Percentiles rank a stretch among this genome's conserved stretches.
phyloP scores from a whole-genome alignment of 2,797 vertebrate species.

The Jordanella pulchra region DNA sequence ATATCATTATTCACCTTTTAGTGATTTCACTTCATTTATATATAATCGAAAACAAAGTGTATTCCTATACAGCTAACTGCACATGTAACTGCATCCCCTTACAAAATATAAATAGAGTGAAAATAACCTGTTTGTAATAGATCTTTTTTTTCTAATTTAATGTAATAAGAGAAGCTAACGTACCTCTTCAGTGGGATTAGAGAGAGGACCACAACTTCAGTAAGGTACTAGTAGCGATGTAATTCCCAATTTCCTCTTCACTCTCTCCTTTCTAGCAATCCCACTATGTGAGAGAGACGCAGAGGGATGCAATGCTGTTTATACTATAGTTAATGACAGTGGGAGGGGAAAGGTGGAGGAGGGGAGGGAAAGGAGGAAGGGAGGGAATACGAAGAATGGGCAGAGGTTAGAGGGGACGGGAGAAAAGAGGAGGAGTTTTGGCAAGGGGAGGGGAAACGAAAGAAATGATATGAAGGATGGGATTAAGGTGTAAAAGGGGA shows the following conservation, averaged over 20 bases:
- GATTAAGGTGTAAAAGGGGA: slow-evolving; percentile 50
- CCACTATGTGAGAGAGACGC: slow-evolving; percentile 67
- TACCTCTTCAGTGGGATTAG: slow-evolving; percentile 67
- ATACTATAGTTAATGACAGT: slow-evolving; percentile 69
- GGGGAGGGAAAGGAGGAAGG: slow-evolving; percentile 48
- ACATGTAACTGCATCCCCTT: slow-evolving; percentile 4
- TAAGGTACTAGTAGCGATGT: slow-evolving; percentile 50
- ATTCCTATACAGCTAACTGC: neutral
- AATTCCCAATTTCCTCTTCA: slow-evolving; percentile 59
- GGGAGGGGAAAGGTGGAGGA: slow-evolving; percentile 72
- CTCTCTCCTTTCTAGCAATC: slow-evolving; percentile 62
- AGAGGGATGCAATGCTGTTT: slow-evolving; percentile 69
- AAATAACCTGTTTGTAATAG: slow-evolving; percentile 6
- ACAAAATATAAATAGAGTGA: slow-evolving; percentile 19
- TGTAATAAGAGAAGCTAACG: slow-evolving; percentile 17
- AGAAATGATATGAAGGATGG: slow-evolving; percentile 52
- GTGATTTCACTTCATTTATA: neutral
- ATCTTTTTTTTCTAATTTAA: slow-evolving; percentile 25
- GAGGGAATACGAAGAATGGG: slow-evolving; percentile 40
- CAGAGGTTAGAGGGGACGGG: slow-evolving; percentile 51
- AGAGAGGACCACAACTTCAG: slow-evolving; percentile 51
- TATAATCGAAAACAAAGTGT: neutral
- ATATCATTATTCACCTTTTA: neutral
- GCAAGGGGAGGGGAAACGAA: slow-evolving; percentile 52
- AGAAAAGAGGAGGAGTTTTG: slow-evolving; percentile 54